Evolutionary conservation across 2,797 vertebrate genomes (phyloP), one percentile per base, ranked within the genome.

Genomic region (Buphagus erythrorhynchus): DNA sequence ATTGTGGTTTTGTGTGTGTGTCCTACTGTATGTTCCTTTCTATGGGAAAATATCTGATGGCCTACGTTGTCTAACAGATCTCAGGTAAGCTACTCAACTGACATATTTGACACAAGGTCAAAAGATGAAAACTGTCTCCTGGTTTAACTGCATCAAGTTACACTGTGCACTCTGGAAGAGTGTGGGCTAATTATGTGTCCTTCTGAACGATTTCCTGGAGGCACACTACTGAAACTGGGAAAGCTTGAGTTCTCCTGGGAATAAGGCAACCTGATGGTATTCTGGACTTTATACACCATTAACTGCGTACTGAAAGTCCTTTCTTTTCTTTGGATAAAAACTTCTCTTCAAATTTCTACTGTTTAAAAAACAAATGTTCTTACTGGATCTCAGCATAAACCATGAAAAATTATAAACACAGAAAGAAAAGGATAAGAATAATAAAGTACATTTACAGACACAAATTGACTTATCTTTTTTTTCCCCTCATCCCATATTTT

Each of bases 131-230:
- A 92, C 82, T 51, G 49, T 94, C 75, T 76, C 88, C 78, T 95
- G 75, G 49, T 93, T 93, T 86, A 93, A 91, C 81, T 95, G 94
- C 88, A 92, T 95, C 94, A 85, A 46, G 67, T 96, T 96, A 93
- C 93, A 88, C 63, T 14, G 31, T 45, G 91, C 65, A 77, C 88
- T 92, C 73, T 86, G 74, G 67, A 93, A 73, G 76, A 96, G 67
- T 5, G n/a, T 54, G 65, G 71, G 88, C 92, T 96, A 95, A 95
- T 79, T 92, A 85, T n/a, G 69, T 33, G 71, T 88, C 57, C 86
- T 93, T 38, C 73, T 73, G 48, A 88, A 90, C 0, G 1, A 79
- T 82, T 90, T 96, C 90, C 88, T 80, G 88, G 38, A 96, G 92
- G 81, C 92, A 85, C 5, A 25, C 63, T 22, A 48, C 45, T 65